Conservation (phyloP, 2,797 vertebrate species). For the Gorsachius magnificus region DNA sequence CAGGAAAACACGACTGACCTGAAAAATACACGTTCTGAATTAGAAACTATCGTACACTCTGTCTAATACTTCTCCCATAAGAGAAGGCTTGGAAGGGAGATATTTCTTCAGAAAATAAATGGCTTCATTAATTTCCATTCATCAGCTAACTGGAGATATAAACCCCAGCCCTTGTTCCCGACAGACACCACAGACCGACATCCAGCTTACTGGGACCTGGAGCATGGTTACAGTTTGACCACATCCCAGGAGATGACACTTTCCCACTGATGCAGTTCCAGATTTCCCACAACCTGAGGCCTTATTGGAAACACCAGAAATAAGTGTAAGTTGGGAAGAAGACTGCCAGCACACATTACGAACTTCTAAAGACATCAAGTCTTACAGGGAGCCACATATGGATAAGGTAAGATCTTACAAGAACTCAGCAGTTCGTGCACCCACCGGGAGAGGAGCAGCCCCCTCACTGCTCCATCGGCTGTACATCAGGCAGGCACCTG, state of each 20-base stretch:
- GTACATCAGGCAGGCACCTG: background rate
- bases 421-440: background rate
- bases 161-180: background rate
- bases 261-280: background rate
- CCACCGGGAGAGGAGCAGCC: background rate
- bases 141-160: background rate
- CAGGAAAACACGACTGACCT: background rate
- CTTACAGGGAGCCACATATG: background rate
- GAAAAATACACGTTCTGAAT: background rate
- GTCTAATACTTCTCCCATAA: background rate
- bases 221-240: background rate
- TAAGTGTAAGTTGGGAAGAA: background rate
- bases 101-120: background rate
- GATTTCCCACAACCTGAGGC: background rate
- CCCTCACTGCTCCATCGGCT: background rate
- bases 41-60: background rate
- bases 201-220: background rate
- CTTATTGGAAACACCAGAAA: background rate
- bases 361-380: background rate
- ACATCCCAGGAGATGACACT: too few species aligned
- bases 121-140: background rate
- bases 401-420: background rate
- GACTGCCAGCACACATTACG: background rate
- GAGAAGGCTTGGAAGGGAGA: background rate
- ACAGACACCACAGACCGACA: background rate